Evolutionary conservation across 2,888 invertebrate genomes (phyloP), one percentile per base, ranked within the genome.

Genomic region (Myopa tessellatipennis): DNA sequence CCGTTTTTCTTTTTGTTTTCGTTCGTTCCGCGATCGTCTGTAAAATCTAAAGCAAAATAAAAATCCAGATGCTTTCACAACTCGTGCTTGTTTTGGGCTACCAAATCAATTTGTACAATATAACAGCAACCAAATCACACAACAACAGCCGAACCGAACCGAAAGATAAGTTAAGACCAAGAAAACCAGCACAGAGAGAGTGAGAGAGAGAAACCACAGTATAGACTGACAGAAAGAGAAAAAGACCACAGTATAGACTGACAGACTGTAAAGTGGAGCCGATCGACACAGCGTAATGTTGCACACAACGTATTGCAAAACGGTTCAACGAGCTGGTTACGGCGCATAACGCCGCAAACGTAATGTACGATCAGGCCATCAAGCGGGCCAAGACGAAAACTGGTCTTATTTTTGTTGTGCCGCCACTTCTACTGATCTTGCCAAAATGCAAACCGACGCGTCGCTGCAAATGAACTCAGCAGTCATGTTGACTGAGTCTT

Each of bases 71-170:
- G 50, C 10, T 50, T 50, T 8, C 50, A 50, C 50, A 50, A 50
- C 10, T 50, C 50, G 14, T 50, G 50, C 14, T 26, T 3, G 1
- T 34, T 70, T 55, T 55, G 26, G 52, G 58, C 70, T 70, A 58
- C 55, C 55, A 70, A 70, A 70, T 70, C 58, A 70, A 70, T 70
- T 70, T 70, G 36, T 70, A 16, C 14, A 67, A 52, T 55, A 55
- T n/a, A 55, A 55, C 55, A 55, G 55, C 10, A 55, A 55, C 55
- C 14, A 70, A 70, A 50, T 52, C 14, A 34, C 10, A 38, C 55
- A 70, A 70, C 4, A 26, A 50, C 50, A 16, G 14, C 45, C 14
- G 36, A 14, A 14, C 4, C 5, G 40, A n/a, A 14, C 36, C 7
- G 12, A 67, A 45, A 45, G 45, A 6, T 8, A 45, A 45, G 10